Evolutionary conservation across 2,797 vertebrate genomes (phyloP), one percentile per base, ranked within the genome.

Genomic region (Tangara arthus): DNA sequence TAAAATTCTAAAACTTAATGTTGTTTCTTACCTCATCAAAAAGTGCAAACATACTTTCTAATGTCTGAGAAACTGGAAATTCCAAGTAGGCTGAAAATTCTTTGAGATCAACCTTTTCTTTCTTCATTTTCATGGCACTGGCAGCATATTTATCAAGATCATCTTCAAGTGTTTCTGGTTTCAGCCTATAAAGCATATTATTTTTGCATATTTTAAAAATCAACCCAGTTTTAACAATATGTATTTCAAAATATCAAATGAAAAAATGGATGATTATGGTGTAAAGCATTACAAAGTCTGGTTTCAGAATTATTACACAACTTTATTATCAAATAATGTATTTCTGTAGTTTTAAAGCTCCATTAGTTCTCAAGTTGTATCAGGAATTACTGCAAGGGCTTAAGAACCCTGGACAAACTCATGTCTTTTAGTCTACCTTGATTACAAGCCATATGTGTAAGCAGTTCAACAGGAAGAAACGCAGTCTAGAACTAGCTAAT

Each of bases 11-110:
- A 53, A 70, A 87, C 4, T 27, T 24, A 6, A n/a, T 24, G 21
- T 12, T 44, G 12, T 71, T 82, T 69, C 97, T 97, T 96, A 99
- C 99, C 98, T 99, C 99, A 11, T 99, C 98, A 83, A 99, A 99
- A 90, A 99, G 98, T 4, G 98, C 96, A 82, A 99, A 99, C 98
- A 99, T 98, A 93, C 98, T 98, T 89, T 97, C 96, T 95, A 99
- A 98, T 12, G 97, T 95, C 49, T 98, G 98, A 18, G 99, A 99
- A 77, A 98, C 95, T 9, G 98, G 98, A 87, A 99, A 97, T 68
- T 98, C 97, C 68, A 99, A 97, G 97, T 98, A 99, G n/a, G 97
- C 97, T 12, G 99, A 98, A 75, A 99, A 99, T 87, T 98, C 98
- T 3, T 98, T 94, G 61, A 99, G 95, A 79, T 82, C 79, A 75